Base-by-base conservation (phyloP, 2,797 vertebrate genomes). In the Mycteria americana region DNA sequence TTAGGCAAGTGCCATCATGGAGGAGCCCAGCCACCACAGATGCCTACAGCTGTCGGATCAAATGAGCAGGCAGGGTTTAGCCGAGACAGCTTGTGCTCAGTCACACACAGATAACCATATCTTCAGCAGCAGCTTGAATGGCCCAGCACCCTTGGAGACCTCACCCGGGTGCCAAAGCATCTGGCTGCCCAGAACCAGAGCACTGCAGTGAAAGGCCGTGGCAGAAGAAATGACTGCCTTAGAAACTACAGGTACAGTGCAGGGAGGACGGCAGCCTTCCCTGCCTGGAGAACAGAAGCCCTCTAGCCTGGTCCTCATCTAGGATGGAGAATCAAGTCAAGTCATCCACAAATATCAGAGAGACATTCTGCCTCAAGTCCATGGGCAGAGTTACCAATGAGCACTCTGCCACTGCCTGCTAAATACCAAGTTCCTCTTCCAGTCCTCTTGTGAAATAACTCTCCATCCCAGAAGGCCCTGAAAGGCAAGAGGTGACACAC, bases 91-190 rank as follows among this genome's bases (percentile, higher is more conserved):
- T 43, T 0, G 0, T 18, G 51, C 53, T 83, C 92, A 56, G 10
- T 46, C 50, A 45, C 69, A 78, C 17, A 4, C 77, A 86, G 96
- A 96, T 95, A 96, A 91, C 85, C 30, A 0, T 94, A 97, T 97
- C 96, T 93, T 13, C 72, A 90, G 77, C 80, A 92, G 74, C 96
- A 97, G 94, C 92, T 95, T 79, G 92, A 76, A 54, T 10, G 4
- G 43, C 56, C 77, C 21, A 0, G 51, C 60, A 59, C n/a, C 88
- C 67, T 54, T 9, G 0, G 74, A 85, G 92, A 92, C 56, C 39
- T 8, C 16, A 50, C 57, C 76, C 41, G 7, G 37, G 35, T 95
- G 93, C 94, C 95, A 95, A 73, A 85, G 88, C 76, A 64, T 79
- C 80, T 86, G 59, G 50, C 56, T 79, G 63, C 39, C 50, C 83